Conservation (phyloP, 1,140 invertebrate species). For the Zaprionus lachaisei region DNA sequence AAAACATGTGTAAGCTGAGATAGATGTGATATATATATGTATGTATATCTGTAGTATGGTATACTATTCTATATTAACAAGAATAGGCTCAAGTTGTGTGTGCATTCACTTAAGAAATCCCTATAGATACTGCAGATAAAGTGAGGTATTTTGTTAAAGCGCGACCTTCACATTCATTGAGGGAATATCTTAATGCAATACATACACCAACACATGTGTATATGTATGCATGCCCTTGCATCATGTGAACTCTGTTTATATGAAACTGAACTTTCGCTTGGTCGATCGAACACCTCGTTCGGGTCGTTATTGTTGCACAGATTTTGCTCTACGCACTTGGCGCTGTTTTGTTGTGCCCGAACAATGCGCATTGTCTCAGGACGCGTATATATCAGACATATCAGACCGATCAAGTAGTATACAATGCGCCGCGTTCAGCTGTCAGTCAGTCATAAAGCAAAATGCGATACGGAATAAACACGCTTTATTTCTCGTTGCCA, state of each 20-base stretch:
- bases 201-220: background rate
- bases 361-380: slow-evolving; percentile 69
- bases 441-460: slow-evolving; percentile 2
- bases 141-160: background rate
- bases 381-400: background rate
- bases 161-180: background rate
- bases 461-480: background rate
- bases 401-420: background rate
- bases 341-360: slow-evolving; percentile 45
- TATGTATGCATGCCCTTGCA: slow-evolving; percentile 7
- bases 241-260: background rate
- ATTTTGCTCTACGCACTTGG: slow-evolving; percentile 11
- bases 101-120: background rate
- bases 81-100: background rate
- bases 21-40: background rate
- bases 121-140: background rate
- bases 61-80: too few relatives aligned
- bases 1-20: background rate
- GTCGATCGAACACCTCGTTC: slow-evolving; percentile 16
- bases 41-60: too few relatives aligned
- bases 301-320: slow-evolving; percentile 25
- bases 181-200: slow-evolving; percentile 1
- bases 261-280: slow-evolving; percentile 12
- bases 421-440: background rate
- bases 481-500: background rate